Evolutionary conservation across 2,797 vertebrate species (phyloP).

Genomic region (Leptodactylus fallax): DNA sequence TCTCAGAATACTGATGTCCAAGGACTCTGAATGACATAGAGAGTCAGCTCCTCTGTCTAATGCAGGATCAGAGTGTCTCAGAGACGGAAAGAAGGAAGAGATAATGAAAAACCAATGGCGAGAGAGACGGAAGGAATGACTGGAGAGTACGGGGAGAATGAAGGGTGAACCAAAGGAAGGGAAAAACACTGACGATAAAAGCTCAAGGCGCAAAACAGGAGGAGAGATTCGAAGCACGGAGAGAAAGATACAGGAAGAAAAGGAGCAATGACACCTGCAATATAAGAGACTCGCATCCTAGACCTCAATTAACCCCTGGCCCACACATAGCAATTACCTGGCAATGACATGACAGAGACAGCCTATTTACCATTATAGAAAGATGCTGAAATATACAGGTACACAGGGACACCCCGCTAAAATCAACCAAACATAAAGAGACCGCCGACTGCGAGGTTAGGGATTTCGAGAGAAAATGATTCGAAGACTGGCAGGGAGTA

Average conservation of each 20-base stretch:
- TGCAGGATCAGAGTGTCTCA: neutral
- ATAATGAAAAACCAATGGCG: neutral
- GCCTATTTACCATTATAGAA: neutral
- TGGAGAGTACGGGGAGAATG: neutral
- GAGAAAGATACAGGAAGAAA: neutral
- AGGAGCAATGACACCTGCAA: slow-evolving; percentile 36
- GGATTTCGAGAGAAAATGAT: neutral
- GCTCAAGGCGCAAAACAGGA: neutral
- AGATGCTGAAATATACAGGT: neutral
- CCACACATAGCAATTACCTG: slow-evolving; percentile 53
- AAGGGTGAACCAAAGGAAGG: neutral
- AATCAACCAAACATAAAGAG: neutral
- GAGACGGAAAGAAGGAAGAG: neutral
- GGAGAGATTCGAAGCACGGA: neutral
- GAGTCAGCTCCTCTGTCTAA: slow-evolving; percentile 29
- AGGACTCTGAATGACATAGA: neutral
- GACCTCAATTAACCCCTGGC: slow-evolving; percentile 54
- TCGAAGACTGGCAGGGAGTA: too few species aligned
- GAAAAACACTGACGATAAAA: neutral
- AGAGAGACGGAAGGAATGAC: neutral
- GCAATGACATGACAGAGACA: slow-evolving; percentile 34
- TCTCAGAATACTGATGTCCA: neutral
- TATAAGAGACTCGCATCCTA: slow-evolving; percentile 19
- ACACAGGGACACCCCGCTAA: neutral
- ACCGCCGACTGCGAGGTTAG: neutral